Evolutionary conservation across 2,113 vertebrate genomes (phyloP).

Genomic region (Sula dactylatra): DNA sequence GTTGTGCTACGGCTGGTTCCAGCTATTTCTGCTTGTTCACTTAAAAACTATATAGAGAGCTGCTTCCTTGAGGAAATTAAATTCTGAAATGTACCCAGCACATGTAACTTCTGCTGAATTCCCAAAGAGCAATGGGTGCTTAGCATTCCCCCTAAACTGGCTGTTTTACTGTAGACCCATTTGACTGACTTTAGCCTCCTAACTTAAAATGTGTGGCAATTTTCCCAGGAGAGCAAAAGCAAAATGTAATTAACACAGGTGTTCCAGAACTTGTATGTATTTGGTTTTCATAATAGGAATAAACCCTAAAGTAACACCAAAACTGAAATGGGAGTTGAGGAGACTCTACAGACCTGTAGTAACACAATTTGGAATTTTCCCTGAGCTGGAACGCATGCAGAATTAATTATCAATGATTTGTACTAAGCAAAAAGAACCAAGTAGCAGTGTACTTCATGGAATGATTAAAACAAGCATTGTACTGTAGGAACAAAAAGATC

Average conservation of each 20-base stretch:
- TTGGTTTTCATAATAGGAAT: not conserved
- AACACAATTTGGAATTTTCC: not conserved
- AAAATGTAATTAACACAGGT: not conserved
- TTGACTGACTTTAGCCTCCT: not conserved
- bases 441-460: not conserved
- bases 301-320: not conserved
- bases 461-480: not conserved
- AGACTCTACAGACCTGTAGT: not conserved
- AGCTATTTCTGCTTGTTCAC: not conserved
- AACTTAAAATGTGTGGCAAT: not conserved
- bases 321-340: not conserved
- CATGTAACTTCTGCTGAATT: not conserved
- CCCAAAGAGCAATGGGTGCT: not conserved
- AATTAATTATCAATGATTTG: slow-evolving; percentile 9
- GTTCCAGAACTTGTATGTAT: not conserved
- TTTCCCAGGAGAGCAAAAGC: not conserved
- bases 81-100: not conserved
- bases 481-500: not conserved
- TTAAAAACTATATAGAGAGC: not conserved
- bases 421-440: not conserved
- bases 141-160: not conserved
- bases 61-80: not conserved
- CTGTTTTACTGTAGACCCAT: not conserved
- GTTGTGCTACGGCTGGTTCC: not conserved
- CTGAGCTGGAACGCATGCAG: not conserved